These are phyloP conservation scores for Chloroceryle aenea DNA, from an alignment of 2,113 vertebrate genomes.

Conservation along the genomic window DNA sequence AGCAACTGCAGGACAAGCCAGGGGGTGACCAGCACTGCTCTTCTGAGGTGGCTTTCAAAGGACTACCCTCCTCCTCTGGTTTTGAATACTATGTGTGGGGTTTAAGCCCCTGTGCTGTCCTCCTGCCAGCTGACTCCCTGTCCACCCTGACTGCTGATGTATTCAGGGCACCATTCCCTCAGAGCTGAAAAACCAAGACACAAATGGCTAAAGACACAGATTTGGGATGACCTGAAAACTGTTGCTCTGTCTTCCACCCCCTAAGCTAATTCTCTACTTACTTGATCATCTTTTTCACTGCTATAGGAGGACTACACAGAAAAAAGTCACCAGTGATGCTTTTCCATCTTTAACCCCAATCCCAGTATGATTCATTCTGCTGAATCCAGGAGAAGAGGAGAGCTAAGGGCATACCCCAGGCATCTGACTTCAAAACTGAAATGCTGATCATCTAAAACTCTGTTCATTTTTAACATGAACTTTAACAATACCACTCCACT, in stretches of 20 bases:
- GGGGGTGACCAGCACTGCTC: not conserved
- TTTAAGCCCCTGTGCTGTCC: not conserved
- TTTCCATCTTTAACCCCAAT: not conserved
- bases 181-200: not conserved
- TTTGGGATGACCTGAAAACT: not conserved
- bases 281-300: not conserved
- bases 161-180: not conserved
- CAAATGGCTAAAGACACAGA: rapidly evolving
- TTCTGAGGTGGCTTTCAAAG: not conserved
- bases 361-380: not conserved
- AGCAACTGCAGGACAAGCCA: not conserved
- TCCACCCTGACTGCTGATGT: rapidly evolving
- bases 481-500: not conserved
- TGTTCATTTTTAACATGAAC: not conserved
- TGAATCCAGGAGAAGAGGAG: not conserved
- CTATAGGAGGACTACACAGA: not conserved
- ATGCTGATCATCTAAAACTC: not conserved
- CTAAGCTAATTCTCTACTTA: not conserved
- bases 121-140: not conserved
- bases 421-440: not conserved
- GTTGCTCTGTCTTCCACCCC: not conserved
- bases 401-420: not conserved
- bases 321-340: not conserved
- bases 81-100: rapidly evolving
- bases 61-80: not conserved